These are phyloP conservation scores for Myodes glareolus DNA, from an alignment of 2,113 vertebrate species.

Conservation along the genomic window DNA sequence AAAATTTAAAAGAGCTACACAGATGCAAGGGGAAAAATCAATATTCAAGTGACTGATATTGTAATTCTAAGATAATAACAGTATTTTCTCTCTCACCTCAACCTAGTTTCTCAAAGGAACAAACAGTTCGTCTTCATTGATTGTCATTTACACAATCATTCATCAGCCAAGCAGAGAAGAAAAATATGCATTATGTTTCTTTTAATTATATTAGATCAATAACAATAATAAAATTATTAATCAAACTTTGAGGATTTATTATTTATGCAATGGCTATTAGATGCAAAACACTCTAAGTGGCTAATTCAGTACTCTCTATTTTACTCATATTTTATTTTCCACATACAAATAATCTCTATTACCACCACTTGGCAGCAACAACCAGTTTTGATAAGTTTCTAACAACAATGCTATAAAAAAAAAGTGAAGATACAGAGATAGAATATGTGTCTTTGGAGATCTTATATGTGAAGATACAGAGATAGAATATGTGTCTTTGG, in stretches of 20 bases:
- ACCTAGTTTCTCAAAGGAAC: slow-evolving; percentile 46
- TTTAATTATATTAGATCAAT: slow-evolving; percentile 66
- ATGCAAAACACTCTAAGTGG: slow-evolving; percentile 6
- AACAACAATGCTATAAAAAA: background rate
- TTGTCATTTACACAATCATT: slow-evolving; percentile 40
- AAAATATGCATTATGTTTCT: slow-evolving; percentile 62
- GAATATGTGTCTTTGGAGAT: background rate
- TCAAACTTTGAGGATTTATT: slow-evolving; percentile 59
- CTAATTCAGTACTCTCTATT: slow-evolving; percentile 15
- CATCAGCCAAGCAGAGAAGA: slow-evolving; percentile 51
- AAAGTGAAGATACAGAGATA: background rate
- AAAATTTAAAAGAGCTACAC: slow-evolving; percentile 46
- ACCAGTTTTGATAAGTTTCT: slow-evolving; percentile 27
- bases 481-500: background rate
- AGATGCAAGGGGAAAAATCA: slow-evolving; percentile 53
- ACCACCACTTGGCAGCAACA: background rate
- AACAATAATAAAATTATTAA: slow-evolving; percentile 67
- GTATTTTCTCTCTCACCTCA: slow-evolving; percentile 43
- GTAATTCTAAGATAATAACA: slow-evolving; percentile 59
- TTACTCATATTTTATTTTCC: slow-evolving; percentile 35
- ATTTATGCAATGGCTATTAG: slow-evolving; percentile 44
- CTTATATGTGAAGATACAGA: background rate
- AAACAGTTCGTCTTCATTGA: slow-evolving; percentile 49
- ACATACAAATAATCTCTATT: slow-evolving; percentile 5
- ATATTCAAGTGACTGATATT: slow-evolving; percentile 16